Evolutionary conservation across 2,113 vertebrate species (phyloP), one percentile per base, ranked within the genome.

Genomic region (Clarias batrachus): DNA sequence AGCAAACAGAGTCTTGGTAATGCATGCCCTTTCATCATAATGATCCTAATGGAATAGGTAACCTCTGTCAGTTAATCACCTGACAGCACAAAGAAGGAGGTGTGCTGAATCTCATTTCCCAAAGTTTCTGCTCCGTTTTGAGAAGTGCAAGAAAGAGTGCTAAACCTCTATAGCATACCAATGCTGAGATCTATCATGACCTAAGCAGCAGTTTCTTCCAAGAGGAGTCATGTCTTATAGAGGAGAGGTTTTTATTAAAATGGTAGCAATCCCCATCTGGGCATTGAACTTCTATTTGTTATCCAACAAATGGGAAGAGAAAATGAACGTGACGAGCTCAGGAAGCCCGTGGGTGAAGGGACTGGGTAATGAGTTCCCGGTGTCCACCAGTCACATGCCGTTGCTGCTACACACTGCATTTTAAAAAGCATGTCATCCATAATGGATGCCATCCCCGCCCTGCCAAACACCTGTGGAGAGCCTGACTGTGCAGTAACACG

Each of bases 261-360:
- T 84, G 87, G 74, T 73, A 71, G 87, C 66, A 41, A 87, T 79
- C 83, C 89, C 82, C 89, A 88, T 85, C 63, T 90, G 90, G 88
- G 86, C 87, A 90, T 90, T 91, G 85, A 90, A 89, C 86, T 87
- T 87, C 85, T 86, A 90, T 90, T 92, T 92, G 90, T 91, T 91
- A 91, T 92, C 87, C 90, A 92, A 92, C 86, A 91, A 90, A 90
- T 90, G 85, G 77, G 87, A 88, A 90, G 89, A 83, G 89, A 89
- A 90, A 90, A 88, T 83, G 88, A 91, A 90, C 76, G 79, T 68
- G 82, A 88, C 54, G 83, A 86, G 85, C 81, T 74, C n/a, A 73
- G 82, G 63, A 78, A 88, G 76, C 87, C 85, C 65, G 41, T 71
- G 81, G 87, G 90, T 85, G 59, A 90, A 87, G 89, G 80, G 87